These are phyloP conservation scores for Pseudomugil tenellus DNA, from an alignment of 2,797 vertebrate genomes.

Conservation along the genomic window DNA sequence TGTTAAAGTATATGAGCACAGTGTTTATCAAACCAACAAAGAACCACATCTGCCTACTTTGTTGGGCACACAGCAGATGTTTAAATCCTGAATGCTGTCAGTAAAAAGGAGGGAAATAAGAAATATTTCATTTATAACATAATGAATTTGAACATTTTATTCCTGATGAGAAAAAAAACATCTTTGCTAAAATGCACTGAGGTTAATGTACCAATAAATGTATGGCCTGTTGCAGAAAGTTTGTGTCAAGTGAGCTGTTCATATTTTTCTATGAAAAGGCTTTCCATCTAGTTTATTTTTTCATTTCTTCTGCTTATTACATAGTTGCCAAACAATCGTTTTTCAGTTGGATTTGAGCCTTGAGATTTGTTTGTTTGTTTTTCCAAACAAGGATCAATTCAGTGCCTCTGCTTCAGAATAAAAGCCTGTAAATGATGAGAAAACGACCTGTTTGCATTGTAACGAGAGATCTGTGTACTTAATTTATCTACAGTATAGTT, in stretches of 20 bases:
- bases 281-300: conserved; percentile 40
- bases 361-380: conserved; percentile 16
- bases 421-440: conserved; percentile 38
- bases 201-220: conserved; percentile 62
- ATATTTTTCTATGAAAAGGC: conserved; percentile 55
- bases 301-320: conserved; percentile 32
- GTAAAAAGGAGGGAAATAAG: conserved; percentile 10
- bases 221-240: conserved; percentile 51
- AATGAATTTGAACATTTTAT: conserved; percentile 9
- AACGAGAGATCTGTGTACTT: conserved; percentile 32
- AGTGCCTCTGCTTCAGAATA: conserved; percentile 64
- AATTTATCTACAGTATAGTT: conserved; percentile 63
- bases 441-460: conserved; percentile 40
- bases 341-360: conserved; percentile 5
- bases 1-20: conserved; percentile 12
- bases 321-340: conserved; percentile 49
- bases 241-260: conserved; percentile 43
- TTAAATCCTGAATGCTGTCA: conserved; percentile 27
- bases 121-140: not conserved
- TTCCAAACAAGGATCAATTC: conserved; percentile 34
- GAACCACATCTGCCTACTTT: conserved; percentile 57
- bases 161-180: conserved; percentile 8
- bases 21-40: conserved; percentile 40
- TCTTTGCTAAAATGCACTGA: conserved; percentile 57
- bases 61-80: conserved; percentile 15